phyloP scores from a whole-genome alignment of 2,888 invertebrate genomes.

The Coecobrya sp. region DNA sequence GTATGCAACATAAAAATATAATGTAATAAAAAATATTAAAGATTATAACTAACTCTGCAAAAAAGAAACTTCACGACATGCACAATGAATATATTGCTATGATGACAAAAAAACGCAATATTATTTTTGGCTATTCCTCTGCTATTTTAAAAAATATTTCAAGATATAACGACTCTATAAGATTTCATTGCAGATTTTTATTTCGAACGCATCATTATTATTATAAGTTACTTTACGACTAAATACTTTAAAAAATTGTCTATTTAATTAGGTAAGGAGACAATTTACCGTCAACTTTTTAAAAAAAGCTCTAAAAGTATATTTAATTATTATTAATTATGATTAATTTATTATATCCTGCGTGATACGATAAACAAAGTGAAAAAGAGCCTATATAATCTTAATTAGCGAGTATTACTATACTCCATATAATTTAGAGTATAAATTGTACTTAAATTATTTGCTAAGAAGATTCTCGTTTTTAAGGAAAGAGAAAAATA shows the following conservation, averaged over 20 bases:
- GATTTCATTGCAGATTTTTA: constrained; percentile 9
- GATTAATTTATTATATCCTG: constrained; percentile 20
- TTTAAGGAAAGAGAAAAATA: not conserved
- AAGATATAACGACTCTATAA: not conserved
- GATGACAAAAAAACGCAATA: constrained; percentile 21
- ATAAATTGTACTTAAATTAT: not conserved
- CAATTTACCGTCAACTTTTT: not conserved
- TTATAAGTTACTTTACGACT: not conserved
- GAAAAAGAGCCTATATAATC: constrained; percentile 63
- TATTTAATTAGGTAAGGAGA: not conserved
- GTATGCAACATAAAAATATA: not conserved
- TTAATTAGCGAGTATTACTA: constrained; percentile 21
- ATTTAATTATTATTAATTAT: not conserved
- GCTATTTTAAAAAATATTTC: constrained; percentile 13
- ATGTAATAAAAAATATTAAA: not conserved
- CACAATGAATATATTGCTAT: constrained; percentile 31
- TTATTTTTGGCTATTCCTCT: constrained; percentile 55
- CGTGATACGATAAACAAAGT: constrained; percentile 67
- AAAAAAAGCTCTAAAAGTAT: no score
- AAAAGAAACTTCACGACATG: constrained; percentile 21
- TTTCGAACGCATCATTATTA: constrained; percentile 5
- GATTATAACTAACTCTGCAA: not conserved
- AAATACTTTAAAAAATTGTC: no score
- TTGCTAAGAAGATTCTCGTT: not conserved
- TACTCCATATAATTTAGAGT: not conserved